Base-by-base conservation (phyloP, 2,888 invertebrate species). In the Periphyllus acericola region DNA sequence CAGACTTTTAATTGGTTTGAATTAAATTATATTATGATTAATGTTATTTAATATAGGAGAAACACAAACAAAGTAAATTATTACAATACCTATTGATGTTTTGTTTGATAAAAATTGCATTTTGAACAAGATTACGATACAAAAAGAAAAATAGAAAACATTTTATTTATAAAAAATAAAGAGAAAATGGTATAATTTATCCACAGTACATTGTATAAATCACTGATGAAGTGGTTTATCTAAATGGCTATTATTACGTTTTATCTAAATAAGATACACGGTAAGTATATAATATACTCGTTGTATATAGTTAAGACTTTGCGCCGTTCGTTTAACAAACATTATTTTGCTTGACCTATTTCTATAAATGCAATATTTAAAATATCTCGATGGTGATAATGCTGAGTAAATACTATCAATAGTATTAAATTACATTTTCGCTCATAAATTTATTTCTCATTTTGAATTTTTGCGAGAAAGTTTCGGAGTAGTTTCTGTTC, bases 291-390 rank as follows among this genome's bases (percentile, higher is more conserved):
- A 60, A 25, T n/a, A 29, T 66, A 32, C 66, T 66, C 25, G 6
- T 25, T 46, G 66, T 60, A 66, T 84, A 76, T 32, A 32, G 11
- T 60, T 32, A 25, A 40, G 60, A 76, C 66, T 76, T 46, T 66
- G 32, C 74, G 6, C 75, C 17, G 25, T 75, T 25, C 46, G 46
- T 76, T 84, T 66, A 66, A 76, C 32, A 75, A 66, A 83, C 46
- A 46, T 46, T 84, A 76, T 76, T 75, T 66, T 66, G 21, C 25
- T 76, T 84, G 83, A 84, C 83, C 83, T 75, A 66, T 84, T 84
- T 81, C 25, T 19, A 66, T 66, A 76, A 83, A 40, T 32, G 55
- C 11, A 83, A 66, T 76, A 76, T 76, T 84, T 46, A 29, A 68
- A 68, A 32, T 52, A 55, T 17, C 74, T n/a, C 36, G 55, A 74